A percentile compares a stretch with the other conserved stretches of the same genome.
phyloP scores from a whole-genome alignment of 2,797 vertebrate species.

The Ctenopoma multispine region DNA sequence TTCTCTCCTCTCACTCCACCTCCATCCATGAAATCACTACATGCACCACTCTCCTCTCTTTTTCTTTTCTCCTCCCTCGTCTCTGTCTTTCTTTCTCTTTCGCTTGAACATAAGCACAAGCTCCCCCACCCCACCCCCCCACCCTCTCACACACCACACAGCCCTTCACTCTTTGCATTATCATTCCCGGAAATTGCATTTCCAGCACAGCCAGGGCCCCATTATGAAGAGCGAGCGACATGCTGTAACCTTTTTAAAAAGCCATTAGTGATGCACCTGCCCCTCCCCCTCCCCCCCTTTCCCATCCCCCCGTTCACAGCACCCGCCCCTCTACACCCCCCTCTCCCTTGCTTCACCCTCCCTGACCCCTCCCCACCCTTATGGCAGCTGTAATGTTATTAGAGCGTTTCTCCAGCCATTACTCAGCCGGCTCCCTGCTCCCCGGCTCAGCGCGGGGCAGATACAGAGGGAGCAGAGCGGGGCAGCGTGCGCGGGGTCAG shows the following conservation, averaged over 20 bases:
- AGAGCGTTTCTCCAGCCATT: slow-evolving; percentile 78
- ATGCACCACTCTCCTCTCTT: slow-evolving; percentile 41
- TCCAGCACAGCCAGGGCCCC: slow-evolving; percentile 86
- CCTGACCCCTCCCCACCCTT: slow-evolving; percentile 69
- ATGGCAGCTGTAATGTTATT: slow-evolving; percentile 83
- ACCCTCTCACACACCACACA: slow-evolving; percentile 15
- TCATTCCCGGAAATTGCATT: slow-evolving; percentile 88
- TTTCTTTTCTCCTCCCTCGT: slow-evolving; percentile 26
- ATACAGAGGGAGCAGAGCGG: slow-evolving; percentile 53
- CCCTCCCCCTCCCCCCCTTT: slow-evolving; percentile 58
- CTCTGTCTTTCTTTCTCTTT: slow-evolving; percentile 49
- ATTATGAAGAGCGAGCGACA: slow-evolving; percentile 87
- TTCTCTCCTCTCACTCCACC: slow-evolving; percentile 33
- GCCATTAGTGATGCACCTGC: slow-evolving; percentile 86
- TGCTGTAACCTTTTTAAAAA: slow-evolving; percentile 90
- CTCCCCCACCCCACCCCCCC: slow-evolving; percentile 42
- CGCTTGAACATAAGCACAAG: slow-evolving; percentile 67
- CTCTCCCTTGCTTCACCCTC: slow-evolving; percentile 54
- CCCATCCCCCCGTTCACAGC: slow-evolving; percentile 21
- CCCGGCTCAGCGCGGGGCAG: slow-evolving; percentile 45
- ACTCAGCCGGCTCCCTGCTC: slow-evolving; percentile 50
- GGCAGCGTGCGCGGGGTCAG: slow-evolving; percentile 61
- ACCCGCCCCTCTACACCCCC: slow-evolving; percentile 34
- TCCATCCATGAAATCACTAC: slow-evolving; percentile 54
- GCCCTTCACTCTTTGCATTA: slow-evolving; percentile 83